phyloP scores from a whole-genome alignment of 2,113 vertebrate genomes.

The Cololabis saira region DNA sequence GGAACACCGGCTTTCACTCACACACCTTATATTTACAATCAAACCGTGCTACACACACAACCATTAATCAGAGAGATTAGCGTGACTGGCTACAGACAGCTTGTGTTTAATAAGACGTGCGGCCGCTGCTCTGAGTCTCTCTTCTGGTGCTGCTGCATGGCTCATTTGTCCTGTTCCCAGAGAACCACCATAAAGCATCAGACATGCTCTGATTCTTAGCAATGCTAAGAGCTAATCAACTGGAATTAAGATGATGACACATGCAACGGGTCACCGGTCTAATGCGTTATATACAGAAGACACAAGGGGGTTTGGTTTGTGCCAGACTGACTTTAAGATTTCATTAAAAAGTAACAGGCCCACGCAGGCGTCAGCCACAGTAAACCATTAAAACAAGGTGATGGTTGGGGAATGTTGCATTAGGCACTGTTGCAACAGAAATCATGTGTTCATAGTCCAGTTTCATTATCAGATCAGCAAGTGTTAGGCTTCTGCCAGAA shows the following conservation, averaged over 20 bases:
- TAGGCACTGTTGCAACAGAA: neutral
- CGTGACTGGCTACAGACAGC: slow-evolving; percentile 43
- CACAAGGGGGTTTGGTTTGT: slow-evolving; percentile 1
- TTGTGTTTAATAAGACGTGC: slow-evolving; percentile 59
- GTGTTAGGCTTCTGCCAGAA: too few relatives aligned
- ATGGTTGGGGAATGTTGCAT: neutral
- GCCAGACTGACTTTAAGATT: slow-evolving; percentile 11
- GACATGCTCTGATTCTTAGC: slow-evolving; percentile 59
- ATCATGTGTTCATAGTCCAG: neutral
- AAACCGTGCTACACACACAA: slow-evolving; percentile 27
- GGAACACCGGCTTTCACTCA: neutral
- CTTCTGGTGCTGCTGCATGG: slow-evolving; percentile 62
- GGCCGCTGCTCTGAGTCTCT: slow-evolving; percentile 41
- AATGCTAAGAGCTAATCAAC: slow-evolving; percentile 56
- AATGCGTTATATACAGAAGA: slow-evolving; percentile 11
- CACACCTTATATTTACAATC: slow-evolving; percentile 8
- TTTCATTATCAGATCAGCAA: neutral
- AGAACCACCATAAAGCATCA: slow-evolving; percentile 61
- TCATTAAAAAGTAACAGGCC: neutral
- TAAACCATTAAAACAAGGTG: neutral
- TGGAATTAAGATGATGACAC: slow-evolving; percentile 50
- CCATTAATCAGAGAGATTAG: slow-evolving; percentile 60
- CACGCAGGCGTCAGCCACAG: neutral
- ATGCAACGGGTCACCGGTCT: slow-evolving; percentile 29
- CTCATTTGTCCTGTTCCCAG: slow-evolving; percentile 70